Base-by-base conservation (phyloP, 2,888 invertebrate species). In the Cryptus viduatorius region DNA sequence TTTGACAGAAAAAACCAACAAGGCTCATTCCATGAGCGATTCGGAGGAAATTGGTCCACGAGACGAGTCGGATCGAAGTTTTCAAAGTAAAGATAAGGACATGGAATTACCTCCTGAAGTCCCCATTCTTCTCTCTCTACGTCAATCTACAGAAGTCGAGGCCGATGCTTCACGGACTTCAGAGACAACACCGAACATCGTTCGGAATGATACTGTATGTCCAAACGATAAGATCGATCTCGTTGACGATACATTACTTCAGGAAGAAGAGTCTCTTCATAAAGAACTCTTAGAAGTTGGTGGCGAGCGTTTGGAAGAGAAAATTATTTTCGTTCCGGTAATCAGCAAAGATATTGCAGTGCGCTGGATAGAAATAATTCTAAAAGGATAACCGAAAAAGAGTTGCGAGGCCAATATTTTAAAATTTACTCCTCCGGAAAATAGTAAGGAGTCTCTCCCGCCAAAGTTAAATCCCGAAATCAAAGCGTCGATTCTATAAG, bases 381-480 rank as follows among this genome's bases (percentile, higher is more conserved):
- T 24, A 24, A 24, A 24, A 24, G 24, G 24, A 1, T 24, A 1
- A 24, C 24, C 24, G 61, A 81, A 67, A 56, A 67, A 78, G 16
- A 72, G 69, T 46, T 16, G 48, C 12, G 37, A 78, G 24, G 24
- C 24, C 24, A 24, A 24, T 24, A 24, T 24, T 24, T 24, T 24
- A 24, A 83, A 83, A 46, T 71, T 76, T 69, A 53, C 64, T 14
- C 79, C 69, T 24, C 59, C 83, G 8, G 69, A 81, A 31, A 86
- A 86, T 73, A 84, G 79, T 50, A 42, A n/a, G 5, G 29, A 44
- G 8, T 46, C 77, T 67, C 65, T 85, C 24, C 76, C 80, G 16
- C 85, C 81, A 3, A 83, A 79, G 48, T 59, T 87, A 8, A 85
- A 85, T 37, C 4, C 68, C 12, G 76, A 85, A 48, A 42, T 86